Evolutionary conservation across 2,113 vertebrate species (phyloP), one percentile per base, ranked within the genome.

Genomic region (Gasterosteus nipponicus): DNA sequence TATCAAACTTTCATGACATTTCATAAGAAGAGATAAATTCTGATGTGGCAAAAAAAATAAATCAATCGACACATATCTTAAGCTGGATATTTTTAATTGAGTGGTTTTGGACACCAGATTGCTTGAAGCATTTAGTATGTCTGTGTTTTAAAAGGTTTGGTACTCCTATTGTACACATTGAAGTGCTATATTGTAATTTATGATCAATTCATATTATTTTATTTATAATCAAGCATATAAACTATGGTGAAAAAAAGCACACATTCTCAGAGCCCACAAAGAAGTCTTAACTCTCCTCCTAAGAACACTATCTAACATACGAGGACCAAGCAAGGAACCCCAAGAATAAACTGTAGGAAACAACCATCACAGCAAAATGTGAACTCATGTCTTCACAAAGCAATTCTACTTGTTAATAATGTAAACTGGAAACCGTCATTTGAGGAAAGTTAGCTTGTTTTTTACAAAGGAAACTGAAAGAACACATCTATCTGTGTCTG

Each of bases 1-100:
- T 86, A 83, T 78, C 65, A 82, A 80, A 85, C 77, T 80, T 75
- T 87, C 39, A 41, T 33, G 35, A 82, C 77, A 79, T 83, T 86
- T 89, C 51, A 78, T 63, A 57, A 56, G 78, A 58, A 59, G 78
- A 73, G 69, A 78, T 77, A 64, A n/a, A 82, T 75, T 84, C 51
- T 63, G 38, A 4, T 61, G 41, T 6, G 35, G 62, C 56, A 72
- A 31, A 57, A 73, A 77, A 78, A 26, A 12, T 2, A 73, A 77
- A 78, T 81, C 68, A 61, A 71, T 65, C 18, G 15, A 58, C 35
- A 5, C 49, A 69, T 82, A 80, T 80, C 39, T 49, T 12, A 26
- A 42, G 29, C 39, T 41, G 44, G 22, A 29, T 31, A 38, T 9
- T 74, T 72, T 65, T 53, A 59, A 56, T 62, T 66, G 14, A 63